Conservation (phyloP, 2,888 invertebrate species). For the Rhopalosiphum nymphaeae region DNA sequence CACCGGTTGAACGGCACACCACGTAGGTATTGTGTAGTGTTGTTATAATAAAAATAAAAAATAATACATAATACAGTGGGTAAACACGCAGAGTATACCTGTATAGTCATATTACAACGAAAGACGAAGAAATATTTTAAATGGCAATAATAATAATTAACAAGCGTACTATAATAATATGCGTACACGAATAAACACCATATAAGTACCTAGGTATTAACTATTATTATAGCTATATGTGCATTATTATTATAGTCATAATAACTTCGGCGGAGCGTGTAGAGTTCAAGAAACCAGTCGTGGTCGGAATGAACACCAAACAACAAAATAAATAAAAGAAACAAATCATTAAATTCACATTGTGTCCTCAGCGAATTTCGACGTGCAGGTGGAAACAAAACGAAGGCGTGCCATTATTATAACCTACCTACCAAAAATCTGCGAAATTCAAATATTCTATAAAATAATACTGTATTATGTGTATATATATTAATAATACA, state of each 20-base stretch:
- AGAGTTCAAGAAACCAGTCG: slow-evolving; percentile 35
- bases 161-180: not conserved
- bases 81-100: not conserved
- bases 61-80: not conserved
- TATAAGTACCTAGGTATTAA: not conserved
- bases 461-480: not conserved
- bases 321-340: slow-evolving; percentile 23
- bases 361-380: not conserved
- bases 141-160: slow-evolving; percentile 50
- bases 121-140: slow-evolving; percentile 18
- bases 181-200: not conserved
- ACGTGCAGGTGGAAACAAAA: not conserved
- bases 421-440: not conserved
- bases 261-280: not conserved
- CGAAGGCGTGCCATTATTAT: not conserved
- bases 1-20: slow-evolving; percentile 8
- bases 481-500: not conserved
- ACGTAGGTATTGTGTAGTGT: slow-evolving; percentile 13
- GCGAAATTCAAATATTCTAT: not conserved
- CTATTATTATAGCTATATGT: not conserved
- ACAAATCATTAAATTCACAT: slow-evolving; percentile 28
- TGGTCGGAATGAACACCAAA: not conserved
- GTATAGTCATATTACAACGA: not conserved
- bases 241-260: not conserved
- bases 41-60: slow-evolving; percentile 14